phyloP scores from a whole-genome alignment of 92 coral and sea anemone species.

The Parazoanthus darwini region DNA sequence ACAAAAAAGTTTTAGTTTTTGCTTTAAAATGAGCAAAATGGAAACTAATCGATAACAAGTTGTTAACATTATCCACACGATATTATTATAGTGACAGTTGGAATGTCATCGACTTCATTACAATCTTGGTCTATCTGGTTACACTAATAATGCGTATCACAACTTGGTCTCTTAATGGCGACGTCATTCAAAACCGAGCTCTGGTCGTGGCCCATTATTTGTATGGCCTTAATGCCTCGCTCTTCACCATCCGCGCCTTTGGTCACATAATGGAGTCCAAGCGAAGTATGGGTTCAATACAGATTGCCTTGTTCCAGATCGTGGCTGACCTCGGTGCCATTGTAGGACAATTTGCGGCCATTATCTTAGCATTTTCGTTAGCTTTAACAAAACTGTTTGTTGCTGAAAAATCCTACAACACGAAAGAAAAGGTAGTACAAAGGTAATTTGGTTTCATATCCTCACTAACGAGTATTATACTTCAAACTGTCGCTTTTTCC shows the following conservation, averaged over 20 bases:
- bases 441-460: neutral
- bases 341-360: slow-evolving; percentile 25
- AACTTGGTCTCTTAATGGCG: neutral
- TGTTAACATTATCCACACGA: too few species aligned
- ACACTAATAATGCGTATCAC: neutral
- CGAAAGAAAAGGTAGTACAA: neutral
- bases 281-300: slow-evolving; percentile 1
- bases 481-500: too few species aligned
- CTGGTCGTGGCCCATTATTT: slow-evolving; percentile 7
- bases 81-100: neutral
- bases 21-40: too few species aligned
- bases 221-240: slow-evolving; percentile 18
- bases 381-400: slow-evolving; percentile 18
- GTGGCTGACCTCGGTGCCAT: slow-evolving; percentile 16
- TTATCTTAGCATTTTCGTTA: slow-evolving; percentile 6
- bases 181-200: slow-evolving; percentile 7
- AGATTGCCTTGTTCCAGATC: slow-evolving; percentile 15
- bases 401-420: slow-evolving; percentile 12
- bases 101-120: slow-evolving; percentile 7
- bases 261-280: slow-evolving; percentile 19
- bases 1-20: too few species aligned
- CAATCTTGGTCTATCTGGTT: slow-evolving; percentile 6
- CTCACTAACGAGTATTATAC: neutral
- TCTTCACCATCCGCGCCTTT: slow-evolving; percentile 18
- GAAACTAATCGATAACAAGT: too few species aligned